These are phyloP conservation scores for Mugil cephalus DNA, from an alignment of 2,113 vertebrate species.

Conservation along the genomic window DNA sequence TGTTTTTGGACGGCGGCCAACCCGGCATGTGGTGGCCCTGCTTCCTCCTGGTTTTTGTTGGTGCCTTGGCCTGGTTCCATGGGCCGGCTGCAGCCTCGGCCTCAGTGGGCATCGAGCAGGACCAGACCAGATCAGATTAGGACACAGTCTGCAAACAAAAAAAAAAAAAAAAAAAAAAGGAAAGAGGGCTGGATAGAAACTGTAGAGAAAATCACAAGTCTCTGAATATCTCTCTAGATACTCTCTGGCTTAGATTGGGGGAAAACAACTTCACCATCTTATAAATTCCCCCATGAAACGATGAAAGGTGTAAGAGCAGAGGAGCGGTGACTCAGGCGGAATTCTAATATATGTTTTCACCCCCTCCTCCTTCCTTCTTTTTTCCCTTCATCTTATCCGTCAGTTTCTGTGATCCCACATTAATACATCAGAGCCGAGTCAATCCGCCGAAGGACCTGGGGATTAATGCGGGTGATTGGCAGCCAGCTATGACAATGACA, in stretches of 20 bases:
- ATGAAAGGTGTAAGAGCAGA: neutral
- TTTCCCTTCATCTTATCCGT: constrained; percentile 8
- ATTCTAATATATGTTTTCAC: constrained; percentile 22
- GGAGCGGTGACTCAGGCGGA: constrained; percentile 20
- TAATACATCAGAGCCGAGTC: constrained; percentile 45
- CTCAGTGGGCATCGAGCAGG: constrained; percentile 1
- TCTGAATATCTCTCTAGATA: constrained; percentile 3
- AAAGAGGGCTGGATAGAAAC: too few relatives aligned
- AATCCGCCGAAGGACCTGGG: constrained; percentile 14
- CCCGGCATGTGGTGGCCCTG: neutral
- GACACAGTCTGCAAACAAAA: neutral
- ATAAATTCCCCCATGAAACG: neutral
- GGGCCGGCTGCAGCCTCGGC: neutral
- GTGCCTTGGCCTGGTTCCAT: too few relatives aligned
- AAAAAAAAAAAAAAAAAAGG: neutral
- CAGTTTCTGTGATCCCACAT: constrained; percentile 48
- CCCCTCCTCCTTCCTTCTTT: neutral
- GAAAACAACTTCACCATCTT: neutral
- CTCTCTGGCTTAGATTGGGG: constrained; percentile 1
- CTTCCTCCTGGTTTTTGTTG: constrained; percentile 8
- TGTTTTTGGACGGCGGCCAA: neutral
- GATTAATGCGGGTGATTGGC: constrained; percentile 34
- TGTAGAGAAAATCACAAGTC: too few relatives aligned
- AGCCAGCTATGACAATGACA: neutral
- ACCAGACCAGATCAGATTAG: constrained; percentile 14